These are phyloP conservation scores for Lasioglossum marginatum DNA, from an alignment of 2,888 invertebrate species.

Conservation along the genomic window DNA sequence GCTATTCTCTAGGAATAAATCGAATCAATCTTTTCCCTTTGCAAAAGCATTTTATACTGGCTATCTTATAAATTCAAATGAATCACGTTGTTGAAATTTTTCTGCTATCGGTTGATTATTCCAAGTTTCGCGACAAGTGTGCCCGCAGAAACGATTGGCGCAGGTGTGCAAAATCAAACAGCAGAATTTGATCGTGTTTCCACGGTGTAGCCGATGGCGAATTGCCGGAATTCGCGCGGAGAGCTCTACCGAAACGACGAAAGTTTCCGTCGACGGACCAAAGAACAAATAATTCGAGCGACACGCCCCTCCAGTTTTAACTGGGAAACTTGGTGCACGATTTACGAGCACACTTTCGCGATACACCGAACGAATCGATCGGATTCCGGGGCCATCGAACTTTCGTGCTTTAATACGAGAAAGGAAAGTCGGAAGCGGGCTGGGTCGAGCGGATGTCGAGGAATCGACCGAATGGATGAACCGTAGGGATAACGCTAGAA, in stretches of 20 bases:
- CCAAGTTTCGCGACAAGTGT: background rate
- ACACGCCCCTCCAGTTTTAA: background rate
- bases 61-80: background rate
- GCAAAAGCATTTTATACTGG: background rate
- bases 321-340: conserved; percentile 16
- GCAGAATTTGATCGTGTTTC: background rate
- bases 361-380: conserved; percentile 26
- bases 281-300: background rate
- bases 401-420: conserved; percentile 13
- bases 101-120: background rate
- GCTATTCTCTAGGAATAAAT: background rate
- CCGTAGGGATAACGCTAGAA: background rate
- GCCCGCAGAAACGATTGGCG: background rate
- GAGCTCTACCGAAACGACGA: background rate
- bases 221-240: background rate
- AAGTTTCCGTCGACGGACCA: background rate
- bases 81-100: background rate
- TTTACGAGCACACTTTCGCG: conserved; percentile 30
- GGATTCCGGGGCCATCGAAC: conserved; percentile 33
- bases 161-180: background rate
- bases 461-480: conserved; percentile 21
- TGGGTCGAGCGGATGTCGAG: background rate
- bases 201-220: background rate
- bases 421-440: background rate
- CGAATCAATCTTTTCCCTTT: background rate